Evolutionary conservation across 2,888 invertebrate species (phyloP), one percentile per base, ranked within the genome.

Genomic region (Gastracanthus pulcherrimus): DNA sequence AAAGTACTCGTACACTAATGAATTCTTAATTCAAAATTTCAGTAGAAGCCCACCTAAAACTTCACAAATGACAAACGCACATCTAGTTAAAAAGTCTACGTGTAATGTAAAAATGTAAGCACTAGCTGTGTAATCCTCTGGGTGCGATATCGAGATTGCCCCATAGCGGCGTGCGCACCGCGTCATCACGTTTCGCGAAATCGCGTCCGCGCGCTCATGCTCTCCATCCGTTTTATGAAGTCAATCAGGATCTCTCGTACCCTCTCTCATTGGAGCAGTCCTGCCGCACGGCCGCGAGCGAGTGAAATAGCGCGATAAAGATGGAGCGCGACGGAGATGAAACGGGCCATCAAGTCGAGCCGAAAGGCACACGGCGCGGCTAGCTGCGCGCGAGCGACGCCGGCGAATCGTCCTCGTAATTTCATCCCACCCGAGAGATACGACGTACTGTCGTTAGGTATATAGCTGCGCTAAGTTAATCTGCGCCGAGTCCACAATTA

Each of bases 151-250:
- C n/a, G n/a, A n/a, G n/a, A n/a, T n/a, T n/a, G n/a, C n/a, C n/a
- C n/a, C n/a, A n/a, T n/a, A n/a, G n/a, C n/a, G n/a, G n/a, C n/a
- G n/a, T n/a, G n/a, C n/a, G n/a, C n/a, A n/a, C n/a, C n/a, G n/a
- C n/a, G n/a, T n/a, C n/a, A n/a, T n/a, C n/a, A n/a, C n/a, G n/a
- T n/a, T n/a, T n/a, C n/a, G 9, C 23, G 51, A 11, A 55, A 55
- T 13, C 55, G 9, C 4, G 19, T 23, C 23, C 51, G 29, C 26
- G 29, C 29, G 31, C 31, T 16, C 11, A 6, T n/a, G 26, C 31
- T n/a, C 19, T 31, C 76, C n/a, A 76, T 76, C 62, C 60, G 60
- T 77, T 77, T 77, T 77, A 76, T 69, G 69, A 76, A 76, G 76
- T 76, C 76, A 76, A 60, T 70, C 77, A 77, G 48, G 77, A 62